Evolutionary conservation across 2,888 invertebrate genomes (phyloP).

Genomic region (Meliscaeva auricollis): DNA sequence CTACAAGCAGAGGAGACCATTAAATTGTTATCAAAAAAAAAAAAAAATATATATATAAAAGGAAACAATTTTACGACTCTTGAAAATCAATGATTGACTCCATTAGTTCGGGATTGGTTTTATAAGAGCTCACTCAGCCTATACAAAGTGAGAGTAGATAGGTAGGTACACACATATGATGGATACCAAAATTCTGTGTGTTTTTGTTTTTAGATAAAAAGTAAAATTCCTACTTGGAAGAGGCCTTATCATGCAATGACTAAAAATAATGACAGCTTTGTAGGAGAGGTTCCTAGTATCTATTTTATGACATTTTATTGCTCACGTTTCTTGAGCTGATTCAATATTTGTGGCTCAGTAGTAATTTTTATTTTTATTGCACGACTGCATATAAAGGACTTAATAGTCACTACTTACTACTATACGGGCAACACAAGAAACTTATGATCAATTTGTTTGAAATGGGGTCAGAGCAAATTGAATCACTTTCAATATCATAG

Average conservation of each 20-base stretch:
- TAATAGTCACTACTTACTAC: neutral
- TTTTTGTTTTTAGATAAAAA: constrained; percentile 12
- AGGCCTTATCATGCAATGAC: constrained; percentile 29
- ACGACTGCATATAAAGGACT: neutral
- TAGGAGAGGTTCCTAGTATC: neutral
- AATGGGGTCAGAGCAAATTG: neutral
- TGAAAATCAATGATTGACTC: constrained; percentile 62
- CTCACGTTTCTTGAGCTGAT: constrained; percentile 13
- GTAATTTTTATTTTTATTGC: neutral
- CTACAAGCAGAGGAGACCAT: constrained; percentile 33
- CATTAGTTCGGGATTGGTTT: constrained; percentile 48
- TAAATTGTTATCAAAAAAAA: constrained; percentile 50
- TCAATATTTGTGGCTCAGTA: constrained; percentile 9
- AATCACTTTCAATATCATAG: neutral
- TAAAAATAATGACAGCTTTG: constrained; percentile 19
- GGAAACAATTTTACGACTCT: constrained; percentile 65
- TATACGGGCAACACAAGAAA: neutral
- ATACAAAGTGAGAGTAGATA: constrained; percentile 23
- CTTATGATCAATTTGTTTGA: neutral
- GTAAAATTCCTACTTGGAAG: constrained; percentile 3
- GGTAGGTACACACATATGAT: neutral
- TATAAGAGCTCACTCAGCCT: constrained; percentile 1
- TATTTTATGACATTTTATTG: constrained; percentile 31
- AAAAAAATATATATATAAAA: constrained; percentile 25
- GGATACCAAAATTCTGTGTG: neutral